phyloP scores from a whole-genome alignment of 92 coral and sea anemone species.

The Zoanthus sociatus region DNA sequence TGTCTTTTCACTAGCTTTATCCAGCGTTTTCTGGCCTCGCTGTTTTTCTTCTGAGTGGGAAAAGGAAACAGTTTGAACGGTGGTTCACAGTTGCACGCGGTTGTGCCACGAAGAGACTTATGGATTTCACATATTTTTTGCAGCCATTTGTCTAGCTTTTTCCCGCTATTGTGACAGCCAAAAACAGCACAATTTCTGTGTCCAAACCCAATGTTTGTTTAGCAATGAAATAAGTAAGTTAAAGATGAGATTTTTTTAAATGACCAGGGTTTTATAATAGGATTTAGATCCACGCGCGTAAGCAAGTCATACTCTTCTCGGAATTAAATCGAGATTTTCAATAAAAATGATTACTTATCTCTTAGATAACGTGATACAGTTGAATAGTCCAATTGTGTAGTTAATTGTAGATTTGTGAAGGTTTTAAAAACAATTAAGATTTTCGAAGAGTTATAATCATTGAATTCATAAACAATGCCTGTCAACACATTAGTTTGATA shows the following conservation, averaged over 20 bases:
- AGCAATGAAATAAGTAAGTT: conserved; percentile 2
- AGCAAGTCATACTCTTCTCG: conserved; percentile 7
- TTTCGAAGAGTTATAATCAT: conserved; percentile 13
- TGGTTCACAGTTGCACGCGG: conserved; percentile 32
- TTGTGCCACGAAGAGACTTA: conserved; percentile 14
- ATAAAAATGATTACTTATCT: conserved; percentile 21
- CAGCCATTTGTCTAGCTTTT: conserved; percentile 56
- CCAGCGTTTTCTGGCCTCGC: conserved; percentile 46
- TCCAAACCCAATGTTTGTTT: conserved; percentile 51
- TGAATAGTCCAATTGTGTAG: conserved; percentile 16
- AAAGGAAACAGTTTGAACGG: conserved; percentile 42
- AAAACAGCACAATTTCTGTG: conserved; percentile 58
- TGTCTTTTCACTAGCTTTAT: conserved; percentile 50
- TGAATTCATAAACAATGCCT: neutral
- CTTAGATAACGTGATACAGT: conserved; percentile 18
- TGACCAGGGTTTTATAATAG: conserved; percentile 6
- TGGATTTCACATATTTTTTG: conserved; percentile 45
- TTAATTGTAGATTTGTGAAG: neutral
- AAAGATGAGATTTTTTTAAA: neutral
- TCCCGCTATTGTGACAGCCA: conserved; percentile 35
- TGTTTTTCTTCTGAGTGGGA: conserved; percentile 45
- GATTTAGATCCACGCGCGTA: conserved; percentile 15
- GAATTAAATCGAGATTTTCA: conserved; percentile 4
- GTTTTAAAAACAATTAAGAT: conserved; percentile 1
- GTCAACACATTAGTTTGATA: neutral